phyloP scores from a whole-genome alignment of 2,888 invertebrate species.

The Philereme vetulata region DNA sequence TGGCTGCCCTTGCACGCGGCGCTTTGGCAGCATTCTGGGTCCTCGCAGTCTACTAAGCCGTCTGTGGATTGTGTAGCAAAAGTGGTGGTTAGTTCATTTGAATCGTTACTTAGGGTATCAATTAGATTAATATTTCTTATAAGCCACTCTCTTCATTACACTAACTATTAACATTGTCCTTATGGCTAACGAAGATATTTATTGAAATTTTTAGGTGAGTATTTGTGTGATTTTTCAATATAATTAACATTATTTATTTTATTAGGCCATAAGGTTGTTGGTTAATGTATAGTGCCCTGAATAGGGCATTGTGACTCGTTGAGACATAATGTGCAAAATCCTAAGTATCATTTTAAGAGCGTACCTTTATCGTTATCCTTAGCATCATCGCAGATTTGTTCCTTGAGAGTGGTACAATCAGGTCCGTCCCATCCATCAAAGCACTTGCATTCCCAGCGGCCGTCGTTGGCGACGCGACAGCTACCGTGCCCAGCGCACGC shows the following conservation, averaged over 20 bases:
- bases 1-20: conserved; percentile 92
- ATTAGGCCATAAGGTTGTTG: too few species aligned
- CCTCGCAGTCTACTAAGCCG: conserved; percentile 98
- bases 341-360: not conserved
- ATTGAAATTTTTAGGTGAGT: too few species aligned
- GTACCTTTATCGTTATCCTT: conserved; percentile 98
- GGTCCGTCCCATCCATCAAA: conserved; percentile 97
- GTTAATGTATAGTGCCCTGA: too few species aligned
- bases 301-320: too few species aligned
- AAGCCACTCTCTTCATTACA: too few species aligned
- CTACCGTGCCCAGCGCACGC: conserved; percentile 96
- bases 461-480: conserved; percentile 92
- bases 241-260: too few species aligned
- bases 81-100: not conserved
- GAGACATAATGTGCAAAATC: too few species aligned
- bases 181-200: too few species aligned
- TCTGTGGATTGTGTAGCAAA: conserved; percentile 82
- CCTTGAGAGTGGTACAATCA: conserved; percentile 96
- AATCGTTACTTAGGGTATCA: too few species aligned
- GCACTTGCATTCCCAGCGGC: conserved; percentile 97
- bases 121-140: too few species aligned
- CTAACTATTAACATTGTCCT: too few species aligned
- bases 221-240: too few species aligned
- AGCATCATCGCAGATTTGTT: conserved; percentile 96
- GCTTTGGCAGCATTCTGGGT: conserved; percentile 98